Evolutionary conservation across 2,797 vertebrate species (phyloP), one percentile per base, ranked within the genome.

Genomic region (Onychomys leucogaster): DNA sequence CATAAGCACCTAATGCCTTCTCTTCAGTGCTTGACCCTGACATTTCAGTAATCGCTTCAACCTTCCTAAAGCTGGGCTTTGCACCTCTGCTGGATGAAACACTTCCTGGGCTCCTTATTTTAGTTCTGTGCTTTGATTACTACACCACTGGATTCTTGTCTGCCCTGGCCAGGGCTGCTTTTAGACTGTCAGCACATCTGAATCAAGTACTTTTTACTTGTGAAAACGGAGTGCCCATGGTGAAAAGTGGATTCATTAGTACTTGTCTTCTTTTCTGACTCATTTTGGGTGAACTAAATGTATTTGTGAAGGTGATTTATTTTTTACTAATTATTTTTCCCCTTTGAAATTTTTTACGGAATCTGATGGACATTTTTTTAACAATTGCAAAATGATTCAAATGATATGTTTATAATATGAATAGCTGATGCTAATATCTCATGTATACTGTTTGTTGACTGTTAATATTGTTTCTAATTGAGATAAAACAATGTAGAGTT

Each of bases 11-110:
- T 97, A 89, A 71, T 49, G 71, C 77, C 61, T 96, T 97, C 73
- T 86, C 32, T 95, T 92, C 82, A 65, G 69, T 61, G 37, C 49
- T 46, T 21, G 90, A 65, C 83, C 67, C 67, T 97, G 97, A 96
- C 96, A 97, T 97, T 97, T 98, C 84, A 87, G 89, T 97, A 97
- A 98, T 97, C 97, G 90, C 92, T 98, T 97, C 97, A 96, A 94
- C 97, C 95, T 96, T 75, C 75, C 49, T 63, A 63, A 82, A 96
- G 23, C 23, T 6, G 0, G 32, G 73, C 46, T 89, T 96, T 97
- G 93, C 95, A 96, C 85, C 65, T 97, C 96, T 90, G 89, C 71
- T 43, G 85, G 84, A 96, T 94, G 92, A 97, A 97, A 94, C 67
- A 27, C 43, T 98, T 96, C 91, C 92, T 95, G 82, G 78, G 88